These are phyloP conservation scores for Hippocampus barbouri DNA, from an alignment of 2,113 vertebrate species.

Conservation along the genomic window DNA sequence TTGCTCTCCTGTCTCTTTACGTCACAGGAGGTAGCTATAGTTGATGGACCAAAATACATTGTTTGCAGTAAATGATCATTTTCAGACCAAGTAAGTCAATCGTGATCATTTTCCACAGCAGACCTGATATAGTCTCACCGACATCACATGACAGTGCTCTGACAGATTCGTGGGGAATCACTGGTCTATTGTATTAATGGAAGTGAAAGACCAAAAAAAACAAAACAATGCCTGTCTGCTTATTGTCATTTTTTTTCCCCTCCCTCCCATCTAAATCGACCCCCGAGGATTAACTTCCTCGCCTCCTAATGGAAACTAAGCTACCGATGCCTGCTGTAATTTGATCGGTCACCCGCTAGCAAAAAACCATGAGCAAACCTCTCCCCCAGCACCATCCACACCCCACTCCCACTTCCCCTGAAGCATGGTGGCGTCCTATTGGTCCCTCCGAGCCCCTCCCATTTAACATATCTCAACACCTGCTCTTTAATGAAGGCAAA, in stretches of 20 bases:
- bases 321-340: conserved; percentile 63
- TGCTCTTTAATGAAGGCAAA: conserved; percentile 67
- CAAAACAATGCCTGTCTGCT: conserved; percentile 41
- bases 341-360: conserved; percentile 59
- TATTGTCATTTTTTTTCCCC: conserved; percentile 36
- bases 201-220: background rate
- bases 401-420: conserved; percentile 18
- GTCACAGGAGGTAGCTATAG: background rate
- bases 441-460: conserved; percentile 52
- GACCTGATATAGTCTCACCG: too few relatives aligned
- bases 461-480: conserved; percentile 66
- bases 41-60: background rate
- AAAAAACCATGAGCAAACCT: conserved; percentile 44
- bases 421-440: conserved; percentile 12
- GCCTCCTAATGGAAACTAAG: conserved; percentile 55
- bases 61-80: background rate
- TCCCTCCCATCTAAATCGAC: conserved; percentile 22
- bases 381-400: conserved; percentile 14
- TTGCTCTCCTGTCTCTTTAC: background rate
- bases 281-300: conserved; percentile 49
- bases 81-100: background rate
- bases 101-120: too few relatives aligned
- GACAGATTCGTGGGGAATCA: too few relatives aligned
- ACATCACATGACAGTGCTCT: too few relatives aligned
- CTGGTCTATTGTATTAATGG: background rate